A percentile compares a stretch with the other conserved stretches of the same genome.
Evolutionary conservation across 2,888 invertebrate species (phyloP).

Genomic region (Cecidostiba fungosa): DNA sequence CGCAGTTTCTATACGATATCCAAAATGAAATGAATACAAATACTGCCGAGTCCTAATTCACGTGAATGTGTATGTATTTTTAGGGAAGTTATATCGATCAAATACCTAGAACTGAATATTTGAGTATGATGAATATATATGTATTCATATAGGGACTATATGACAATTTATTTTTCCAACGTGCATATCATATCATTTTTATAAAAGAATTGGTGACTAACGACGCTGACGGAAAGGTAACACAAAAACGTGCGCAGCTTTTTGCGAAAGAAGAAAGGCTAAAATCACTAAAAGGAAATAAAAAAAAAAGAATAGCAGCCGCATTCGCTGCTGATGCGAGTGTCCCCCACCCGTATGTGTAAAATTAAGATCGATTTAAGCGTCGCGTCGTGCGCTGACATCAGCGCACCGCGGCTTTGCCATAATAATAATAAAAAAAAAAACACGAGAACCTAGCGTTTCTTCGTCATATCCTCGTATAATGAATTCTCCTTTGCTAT

Average conservation of each 20-base stretch:
- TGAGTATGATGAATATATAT: slow-evolving; percentile 74
- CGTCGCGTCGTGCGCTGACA: slow-evolving; percentile 24
- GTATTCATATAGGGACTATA: slow-evolving; percentile 77
- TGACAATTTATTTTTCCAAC: slow-evolving; percentile 80
- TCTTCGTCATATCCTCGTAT: slow-evolving; percentile 52
- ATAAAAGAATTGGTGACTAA: slow-evolving; percentile 71
- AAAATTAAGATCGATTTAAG: slow-evolving; percentile 54
- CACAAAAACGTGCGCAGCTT: slow-evolving; percentile 1
- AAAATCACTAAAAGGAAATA: neutral
- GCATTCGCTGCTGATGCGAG: neutral
- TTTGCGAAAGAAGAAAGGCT: slow-evolving; percentile 23
- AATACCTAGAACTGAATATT: slow-evolving; percentile 77
- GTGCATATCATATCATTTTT: slow-evolving; percentile 81
- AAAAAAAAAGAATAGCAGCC: slow-evolving; percentile 15
- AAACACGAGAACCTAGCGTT: slow-evolving; percentile 25
- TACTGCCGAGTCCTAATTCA: slow-evolving; percentile 68
- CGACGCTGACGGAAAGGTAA: slow-evolving; percentile 2
- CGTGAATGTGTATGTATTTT: slow-evolving; percentile 71
- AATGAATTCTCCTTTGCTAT: slow-evolving; percentile 27
- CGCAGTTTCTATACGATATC: slow-evolving; percentile 45
- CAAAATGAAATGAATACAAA: slow-evolving; percentile 62
- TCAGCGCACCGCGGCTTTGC: slow-evolving; percentile 35
- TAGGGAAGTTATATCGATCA: slow-evolving; percentile 75
- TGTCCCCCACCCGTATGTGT: slow-evolving; percentile 47
- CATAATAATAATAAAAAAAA: slow-evolving; percentile 45